Conservation (phyloP, 1,140 invertebrate genomes). For the Penaeus chinensis region DNA sequence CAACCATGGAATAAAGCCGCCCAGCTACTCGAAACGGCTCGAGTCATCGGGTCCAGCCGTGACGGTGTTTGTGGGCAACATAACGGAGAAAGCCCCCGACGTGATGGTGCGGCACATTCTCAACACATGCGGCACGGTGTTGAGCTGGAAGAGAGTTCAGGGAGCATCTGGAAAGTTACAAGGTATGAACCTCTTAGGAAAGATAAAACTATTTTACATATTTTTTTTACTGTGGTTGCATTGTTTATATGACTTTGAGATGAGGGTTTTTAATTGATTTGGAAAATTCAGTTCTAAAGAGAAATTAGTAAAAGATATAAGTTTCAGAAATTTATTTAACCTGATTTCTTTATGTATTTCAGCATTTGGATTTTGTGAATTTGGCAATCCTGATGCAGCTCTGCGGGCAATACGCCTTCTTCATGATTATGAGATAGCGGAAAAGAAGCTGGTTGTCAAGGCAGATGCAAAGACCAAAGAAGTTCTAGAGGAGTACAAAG, state of each 20-base stretch:
- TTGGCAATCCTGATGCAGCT: conserved; percentile 92
- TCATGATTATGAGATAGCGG: conserved; percentile 93
- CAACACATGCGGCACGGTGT: conserved; percentile 88
- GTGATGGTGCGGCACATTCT: conserved; percentile 93
- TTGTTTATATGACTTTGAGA: not conserved
- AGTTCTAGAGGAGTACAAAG: conserved; percentile 92
- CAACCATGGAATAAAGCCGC: conserved; percentile 56
- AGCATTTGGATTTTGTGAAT: conserved; percentile 99
- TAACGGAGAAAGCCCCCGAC: conserved; percentile 94
- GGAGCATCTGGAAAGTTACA: conserved; percentile 77
- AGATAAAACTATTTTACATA: not conserved
- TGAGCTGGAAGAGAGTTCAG: conserved; percentile 97
- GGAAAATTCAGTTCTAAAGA: not conserved
- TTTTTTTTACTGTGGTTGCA: not conserved
- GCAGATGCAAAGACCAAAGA: conserved; percentile 98
- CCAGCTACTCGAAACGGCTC: conserved; percentile 59
- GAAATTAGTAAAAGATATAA: too few relatives aligned
- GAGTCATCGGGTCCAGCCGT: conserved; percentile 83
- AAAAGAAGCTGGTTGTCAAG: conserved; percentile 94
- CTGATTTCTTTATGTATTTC: conserved; percentile 8
- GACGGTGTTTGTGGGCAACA: conserved; percentile 98
- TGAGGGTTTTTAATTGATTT: too few relatives aligned
- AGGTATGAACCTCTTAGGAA: conserved; percentile 66
- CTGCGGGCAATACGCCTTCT: conserved; percentile 92
- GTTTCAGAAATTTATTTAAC: too few relatives aligned